Base-by-base conservation (phyloP, 2,888 invertebrate genomes). In the Pammene fasciana region DNA sequence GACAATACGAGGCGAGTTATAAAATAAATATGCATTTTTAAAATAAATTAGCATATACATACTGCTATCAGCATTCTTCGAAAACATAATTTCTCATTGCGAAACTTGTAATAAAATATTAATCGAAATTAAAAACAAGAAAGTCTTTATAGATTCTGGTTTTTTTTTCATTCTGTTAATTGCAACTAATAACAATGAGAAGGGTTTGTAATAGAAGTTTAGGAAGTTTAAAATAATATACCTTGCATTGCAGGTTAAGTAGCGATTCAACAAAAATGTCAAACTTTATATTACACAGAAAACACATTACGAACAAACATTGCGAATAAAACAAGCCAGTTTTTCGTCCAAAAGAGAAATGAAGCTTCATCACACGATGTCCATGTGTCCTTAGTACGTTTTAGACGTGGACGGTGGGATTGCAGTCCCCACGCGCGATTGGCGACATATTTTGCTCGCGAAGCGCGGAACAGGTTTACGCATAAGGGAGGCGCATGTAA, bases 381-480 rank as follows among this genome's bases (percentile, higher is more conserved):
- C 52, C 50, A 13, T 41, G 34, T 16, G 41, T 41, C 10, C 10
- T 62, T 52, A 62, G 18, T n/a, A 52, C 62, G 82, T 82, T 81
- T 62, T 62, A 10, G 41, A 13, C 41, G 38, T 50, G 18, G 62
- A 16, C 9, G 38, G 81, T 82, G 79, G 84, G 83, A 83, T 79
- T 83, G 85, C 81, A 79, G 83, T 82, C 76, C 82, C 86, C 87
- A 88, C 87, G 86, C 87, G 86, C 86, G 85, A 82, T 81, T 82
- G 82, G 84, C 88, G 87, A 87, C 90, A 89, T 86, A 89, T 89
- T 87, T 88, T 85, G 86, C 85, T 82, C 78, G 82, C 85, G 85
- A 87, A 86, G 86, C 85, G 85, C 82, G 76, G 78, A 90, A 91
- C 91, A 81, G 89, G 90, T 91, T 91, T 88, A 71, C 71, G 77